Percentiles rank a stretch among this genome's conserved stretches.
Conservation (phyloP, 1,140 invertebrate species). For the Conopomorpha cramerella region DNA sequence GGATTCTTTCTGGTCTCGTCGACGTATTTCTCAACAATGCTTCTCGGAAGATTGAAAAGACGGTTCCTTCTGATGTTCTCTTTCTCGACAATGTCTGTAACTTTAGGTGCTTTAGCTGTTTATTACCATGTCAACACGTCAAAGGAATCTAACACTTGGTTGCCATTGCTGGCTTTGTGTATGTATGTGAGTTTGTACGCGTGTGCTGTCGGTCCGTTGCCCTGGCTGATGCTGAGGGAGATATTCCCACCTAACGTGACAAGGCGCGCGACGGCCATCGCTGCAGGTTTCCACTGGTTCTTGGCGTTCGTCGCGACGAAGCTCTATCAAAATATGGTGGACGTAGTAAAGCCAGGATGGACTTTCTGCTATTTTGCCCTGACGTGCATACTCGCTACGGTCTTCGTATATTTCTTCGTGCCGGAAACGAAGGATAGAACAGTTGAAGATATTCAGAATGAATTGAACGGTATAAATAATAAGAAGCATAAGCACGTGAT, state of each 20-base stretch:
- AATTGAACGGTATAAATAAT: conserved; percentile 56
- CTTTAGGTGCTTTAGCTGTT: conserved; percentile 62
- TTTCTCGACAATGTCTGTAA: conserved; percentile 63
- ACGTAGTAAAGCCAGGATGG: conserved; percentile 59
- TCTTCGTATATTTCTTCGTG: conserved; percentile 72
- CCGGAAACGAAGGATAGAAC: conserved; percentile 81
- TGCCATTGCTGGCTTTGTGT: conserved; percentile 42
- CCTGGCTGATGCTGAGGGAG: conserved; percentile 70
- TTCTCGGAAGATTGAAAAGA: conserved; percentile 76
- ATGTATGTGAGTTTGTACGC: conserved; percentile 46
- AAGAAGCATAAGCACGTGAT: conserved; percentile 47
- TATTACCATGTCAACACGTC: conserved; percentile 65
- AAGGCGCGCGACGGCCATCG: conserved; percentile 65
- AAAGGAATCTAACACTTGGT: conserved; percentile 26
- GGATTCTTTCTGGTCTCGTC: conserved; percentile 73
- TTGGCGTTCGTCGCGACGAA: conserved; percentile 72
- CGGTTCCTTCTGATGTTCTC: conserved; percentile 72
- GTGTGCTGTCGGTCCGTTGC: conserved; percentile 64
- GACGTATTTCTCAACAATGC: conserved; percentile 68
- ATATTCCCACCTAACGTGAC: conserved; percentile 70
- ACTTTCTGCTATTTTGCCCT: conserved; percentile 72
- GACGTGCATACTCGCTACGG: conserved; percentile 63
- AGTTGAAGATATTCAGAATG: conserved; percentile 73
- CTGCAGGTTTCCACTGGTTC: conserved; percentile 71
- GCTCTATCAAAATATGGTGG: conserved; percentile 64